A percentile compares a stretch with the other conserved stretches of the same genome.
Evolutionary conservation across 2,113 vertebrate genomes (phyloP).

Genomic region (Nannobrachium achirus): DNA sequence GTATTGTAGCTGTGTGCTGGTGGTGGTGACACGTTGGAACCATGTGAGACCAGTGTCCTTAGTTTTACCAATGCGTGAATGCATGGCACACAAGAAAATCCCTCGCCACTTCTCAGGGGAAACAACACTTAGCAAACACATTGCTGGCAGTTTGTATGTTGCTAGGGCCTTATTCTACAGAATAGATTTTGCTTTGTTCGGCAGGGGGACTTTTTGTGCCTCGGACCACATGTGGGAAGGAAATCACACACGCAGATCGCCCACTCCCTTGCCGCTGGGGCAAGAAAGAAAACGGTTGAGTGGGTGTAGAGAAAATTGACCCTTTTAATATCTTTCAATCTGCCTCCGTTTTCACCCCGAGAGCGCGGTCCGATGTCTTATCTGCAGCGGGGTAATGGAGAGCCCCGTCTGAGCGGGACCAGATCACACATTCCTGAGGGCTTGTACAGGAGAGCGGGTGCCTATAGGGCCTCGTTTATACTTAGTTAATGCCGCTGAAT

Average conservation of each 20-base stretch:
- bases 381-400: slow-evolving; percentile 67
- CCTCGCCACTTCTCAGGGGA: too few relatives aligned
- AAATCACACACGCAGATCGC: slow-evolving; percentile 29
- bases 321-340: slow-evolving; percentile 59
- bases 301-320: slow-evolving; percentile 33
- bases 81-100: neutral
- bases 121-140: too few relatives aligned
- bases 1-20: neutral
- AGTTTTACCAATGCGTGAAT: neutral
- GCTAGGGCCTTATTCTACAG: neutral
- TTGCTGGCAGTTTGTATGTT: neutral
- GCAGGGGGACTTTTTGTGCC: neutral
- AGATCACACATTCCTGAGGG: slow-evolving; percentile 67
- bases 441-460: slow-evolving; percentile 64
- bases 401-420: slow-evolving; percentile 58
- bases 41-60: neutral
- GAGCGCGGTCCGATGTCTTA: slow-evolving; percentile 57
- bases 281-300: slow-evolving; percentile 8
- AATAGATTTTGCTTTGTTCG: slow-evolving; percentile 8
- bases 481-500: too few relatives aligned
- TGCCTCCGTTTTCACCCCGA: slow-evolving; percentile 51
- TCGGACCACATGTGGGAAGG: slow-evolving; percentile 16
- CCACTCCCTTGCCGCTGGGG: slow-evolving; percentile 7
- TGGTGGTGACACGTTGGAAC: neutral
- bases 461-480: neutral